Evolutionary conservation across 2,113 vertebrate genomes (phyloP).

Genomic region (Ascaphus truei): DNA sequence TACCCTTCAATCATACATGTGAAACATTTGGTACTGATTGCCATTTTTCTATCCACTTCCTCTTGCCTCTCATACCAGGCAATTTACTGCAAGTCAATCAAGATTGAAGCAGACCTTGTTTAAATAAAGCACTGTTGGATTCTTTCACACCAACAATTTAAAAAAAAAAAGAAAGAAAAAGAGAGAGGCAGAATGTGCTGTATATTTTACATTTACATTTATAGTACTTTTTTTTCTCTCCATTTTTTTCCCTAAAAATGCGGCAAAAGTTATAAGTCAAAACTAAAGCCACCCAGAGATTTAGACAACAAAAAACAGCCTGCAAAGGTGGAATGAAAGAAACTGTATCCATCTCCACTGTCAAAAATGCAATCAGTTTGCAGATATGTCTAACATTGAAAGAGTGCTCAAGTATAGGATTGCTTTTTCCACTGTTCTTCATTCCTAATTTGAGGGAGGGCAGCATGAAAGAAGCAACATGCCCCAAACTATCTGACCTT

Average conservation of each 20-base stretch:
- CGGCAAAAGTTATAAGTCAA: conserved; percentile 54
- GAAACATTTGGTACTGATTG: conserved; percentile 80
- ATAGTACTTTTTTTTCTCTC: conserved; percentile 54
- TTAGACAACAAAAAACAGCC: conserved; percentile 34
- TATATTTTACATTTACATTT: conserved; percentile 74
- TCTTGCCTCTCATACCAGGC: conserved; percentile 72
- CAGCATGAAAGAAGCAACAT: conserved; percentile 3
- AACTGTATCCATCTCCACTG: conserved; percentile 36
- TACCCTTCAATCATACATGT: conserved; percentile 77
- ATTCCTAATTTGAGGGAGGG: conserved; percentile 10
- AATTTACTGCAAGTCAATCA: conserved; percentile 85
- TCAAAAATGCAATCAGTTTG: conserved; percentile 35
- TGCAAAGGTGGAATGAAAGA: conserved; percentile 37
- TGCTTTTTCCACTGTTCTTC: conserved; percentile 19
- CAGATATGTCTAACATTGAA: conserved; percentile 33
- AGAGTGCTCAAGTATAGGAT: conserved; percentile 21
- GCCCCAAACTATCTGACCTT: conserved; percentile 19
- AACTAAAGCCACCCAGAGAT: conserved; percentile 46
- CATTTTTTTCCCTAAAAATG: conserved; percentile 49
- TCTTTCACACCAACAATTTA: conserved; percentile 75
- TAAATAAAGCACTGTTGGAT: conserved; percentile 75
- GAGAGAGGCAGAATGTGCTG: conserved; percentile 64
- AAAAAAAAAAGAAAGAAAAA: too few species aligned
- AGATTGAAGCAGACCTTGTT: conserved; percentile 75
- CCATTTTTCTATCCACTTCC: conserved; percentile 77